These are phyloP conservation scores for Phataginus tetradactyla DNA, from an alignment of 2,797 vertebrate genomes.

Conservation along the genomic window DNA sequence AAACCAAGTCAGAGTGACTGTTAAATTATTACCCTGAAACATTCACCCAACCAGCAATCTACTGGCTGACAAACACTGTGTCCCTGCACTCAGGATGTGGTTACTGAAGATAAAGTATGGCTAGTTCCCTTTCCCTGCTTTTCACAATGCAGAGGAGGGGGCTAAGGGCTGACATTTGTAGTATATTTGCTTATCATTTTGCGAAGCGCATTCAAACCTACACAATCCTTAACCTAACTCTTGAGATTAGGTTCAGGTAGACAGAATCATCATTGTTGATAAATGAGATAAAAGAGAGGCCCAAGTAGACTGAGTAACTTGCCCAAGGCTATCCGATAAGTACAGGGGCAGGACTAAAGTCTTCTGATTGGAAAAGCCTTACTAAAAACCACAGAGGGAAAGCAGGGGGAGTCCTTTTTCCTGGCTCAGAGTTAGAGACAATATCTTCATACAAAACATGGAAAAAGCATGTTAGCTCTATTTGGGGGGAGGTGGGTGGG, in stretches of 20 bases:
- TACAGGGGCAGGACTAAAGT: not conserved
- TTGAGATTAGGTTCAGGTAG: constrained; percentile 35
- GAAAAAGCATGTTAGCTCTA: not conserved
- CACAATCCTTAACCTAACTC: not conserved
- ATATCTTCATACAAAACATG: not conserved
- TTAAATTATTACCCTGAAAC: not conserved
- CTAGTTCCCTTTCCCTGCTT: not conserved
- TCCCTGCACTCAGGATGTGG: not conserved
- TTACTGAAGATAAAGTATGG: not conserved
- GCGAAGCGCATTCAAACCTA: not conserved
- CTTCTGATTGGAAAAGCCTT: not conserved
- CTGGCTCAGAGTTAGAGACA: not conserved
- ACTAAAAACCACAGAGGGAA: constrained; percentile 18
- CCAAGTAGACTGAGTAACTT: not conserved
- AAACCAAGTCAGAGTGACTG: not conserved
- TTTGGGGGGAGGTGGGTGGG: not conserved
- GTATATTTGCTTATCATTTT: not conserved
- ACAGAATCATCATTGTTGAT: constrained; percentile 11
- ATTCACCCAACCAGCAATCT: not conserved
- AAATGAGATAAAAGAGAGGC: not conserved
- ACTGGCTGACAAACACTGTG: not conserved
- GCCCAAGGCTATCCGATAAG: not conserved
- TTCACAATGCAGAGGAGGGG: not conserved
- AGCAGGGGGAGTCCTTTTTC: not conserved
- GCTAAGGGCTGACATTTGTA: constrained; percentile 5